These are phyloP conservation scores for Etheostoma cragini DNA, from an alignment of 2,113 vertebrate genomes.

Conservation along the genomic window DNA sequence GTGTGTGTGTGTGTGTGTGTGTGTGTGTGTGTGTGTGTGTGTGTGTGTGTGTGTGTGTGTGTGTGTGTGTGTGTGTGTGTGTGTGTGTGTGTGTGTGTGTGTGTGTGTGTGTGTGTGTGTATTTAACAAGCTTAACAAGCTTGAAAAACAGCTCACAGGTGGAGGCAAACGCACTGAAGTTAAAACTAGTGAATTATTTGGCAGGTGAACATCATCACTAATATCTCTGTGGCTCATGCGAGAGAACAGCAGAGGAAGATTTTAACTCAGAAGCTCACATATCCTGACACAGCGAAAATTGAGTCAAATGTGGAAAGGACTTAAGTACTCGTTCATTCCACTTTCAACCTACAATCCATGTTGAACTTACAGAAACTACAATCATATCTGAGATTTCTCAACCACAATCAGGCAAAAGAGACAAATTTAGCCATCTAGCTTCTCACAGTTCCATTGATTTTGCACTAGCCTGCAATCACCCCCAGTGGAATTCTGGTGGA, in stretches of 20 bases:
- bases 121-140: constrained; percentile 15
- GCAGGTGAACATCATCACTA: constrained; percentile 17
- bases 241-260: constrained; percentile 12
- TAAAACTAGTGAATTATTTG: constrained; percentile 34
- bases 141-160: constrained; percentile 41
- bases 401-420: no score
- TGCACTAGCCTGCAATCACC: no score
- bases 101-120: not conserved
- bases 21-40: not conserved
- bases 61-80: not conserved
- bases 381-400: no score
- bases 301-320: not conserved
- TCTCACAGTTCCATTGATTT: no score
- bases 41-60: not conserved
- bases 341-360: no score
- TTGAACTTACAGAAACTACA: no score
- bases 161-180: constrained; percentile 18
- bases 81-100: not conserved
- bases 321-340: no score
- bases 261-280: constrained; percentile 19
- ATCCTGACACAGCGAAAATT: not conserved
- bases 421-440: no score
- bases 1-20: not conserved
- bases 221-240: constrained; percentile 7
- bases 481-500: no score